Evolutionary conservation across 2,113 vertebrate genomes (phyloP).

Genomic region (Epinephelus fuscoguttatus): DNA sequence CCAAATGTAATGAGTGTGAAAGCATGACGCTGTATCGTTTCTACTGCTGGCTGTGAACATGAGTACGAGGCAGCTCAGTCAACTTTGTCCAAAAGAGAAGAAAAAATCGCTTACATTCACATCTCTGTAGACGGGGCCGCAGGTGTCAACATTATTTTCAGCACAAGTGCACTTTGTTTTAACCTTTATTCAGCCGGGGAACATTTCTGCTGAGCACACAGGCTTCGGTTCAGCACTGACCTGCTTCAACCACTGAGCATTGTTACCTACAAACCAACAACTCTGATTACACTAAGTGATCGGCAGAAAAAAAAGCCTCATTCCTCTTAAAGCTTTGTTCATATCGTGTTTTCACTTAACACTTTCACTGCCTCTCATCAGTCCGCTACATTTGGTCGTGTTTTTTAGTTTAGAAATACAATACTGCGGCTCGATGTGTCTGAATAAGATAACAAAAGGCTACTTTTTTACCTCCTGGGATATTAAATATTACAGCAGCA

Average conservation of each 20-base stretch:
- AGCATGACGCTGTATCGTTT: conserved; percentile 8
- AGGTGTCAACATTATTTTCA: conserved; percentile 22
- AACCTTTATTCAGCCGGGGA: conserved; percentile 12
- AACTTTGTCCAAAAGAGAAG: background rate
- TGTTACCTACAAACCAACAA: background rate
- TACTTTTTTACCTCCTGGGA: background rate
- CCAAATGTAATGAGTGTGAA: conserved; percentile 18
- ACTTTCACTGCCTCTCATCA: background rate
- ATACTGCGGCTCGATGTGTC: background rate
- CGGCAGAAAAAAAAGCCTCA: background rate
- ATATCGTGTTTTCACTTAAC: background rate
- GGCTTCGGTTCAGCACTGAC: conserved; percentile 17
- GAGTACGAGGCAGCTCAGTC: background rate
- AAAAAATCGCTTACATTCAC: conserved; percentile 1
- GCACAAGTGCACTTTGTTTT: conserved; percentile 38
- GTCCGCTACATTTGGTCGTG: background rate
- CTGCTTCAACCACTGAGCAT: conserved; percentile 7
- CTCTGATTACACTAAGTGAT: background rate
- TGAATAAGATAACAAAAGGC: background rate
- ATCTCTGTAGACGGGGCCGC: conserved; percentile 5
- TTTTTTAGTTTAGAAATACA: background rate
- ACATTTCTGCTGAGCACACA: conserved; percentile 36
- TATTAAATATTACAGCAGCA: background rate
- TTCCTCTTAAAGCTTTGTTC: background rate
- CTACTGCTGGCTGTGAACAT: background rate